Conservation (phyloP, 2,113 vertebrate genomes). For the human (Homo sapiens) region DNA sequence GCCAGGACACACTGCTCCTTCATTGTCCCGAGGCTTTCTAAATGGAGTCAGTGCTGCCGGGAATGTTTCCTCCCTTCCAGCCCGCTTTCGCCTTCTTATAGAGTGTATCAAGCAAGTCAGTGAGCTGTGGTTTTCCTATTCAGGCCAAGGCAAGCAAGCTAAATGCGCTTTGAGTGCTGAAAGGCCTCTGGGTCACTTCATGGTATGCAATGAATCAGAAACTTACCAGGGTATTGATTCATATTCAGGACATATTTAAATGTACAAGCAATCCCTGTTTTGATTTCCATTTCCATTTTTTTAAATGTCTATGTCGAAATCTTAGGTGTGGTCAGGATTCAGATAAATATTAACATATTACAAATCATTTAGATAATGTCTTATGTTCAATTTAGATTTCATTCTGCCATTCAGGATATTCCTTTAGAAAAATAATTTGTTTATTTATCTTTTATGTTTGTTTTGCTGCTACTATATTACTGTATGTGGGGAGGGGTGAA, state of each 20-base stretch:
- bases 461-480: not conserved
- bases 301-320: not conserved
- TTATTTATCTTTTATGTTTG: not conserved
- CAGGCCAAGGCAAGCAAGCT: slow-evolving; percentile 82
- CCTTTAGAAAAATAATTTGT: not conserved
- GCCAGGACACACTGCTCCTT: slow-evolving; percentile 6
- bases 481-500: too few relatives aligned
- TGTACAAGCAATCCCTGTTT: not conserved
- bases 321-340: not conserved
- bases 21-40: not conserved
- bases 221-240: slow-evolving; percentile 52
- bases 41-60: not conserved
- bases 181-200: slow-evolving; percentile 72
- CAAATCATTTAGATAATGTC: not conserved
- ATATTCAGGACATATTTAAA: slow-evolving; percentile 58
- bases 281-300: not conserved
- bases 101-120: slow-evolving; percentile 68
- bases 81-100: slow-evolving; percentile 54
- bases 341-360: not conserved
- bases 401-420: not conserved
- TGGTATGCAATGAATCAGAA: slow-evolving; percentile 80
- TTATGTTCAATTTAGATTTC: not conserved
- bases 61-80: slow-evolving; percentile 45
- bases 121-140: slow-evolving; percentile 79
- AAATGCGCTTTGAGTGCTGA: slow-evolving; percentile 66